Evolutionary conservation across 2,888 invertebrate species (phyloP).

Genomic region (Unio delphinus): DNA sequence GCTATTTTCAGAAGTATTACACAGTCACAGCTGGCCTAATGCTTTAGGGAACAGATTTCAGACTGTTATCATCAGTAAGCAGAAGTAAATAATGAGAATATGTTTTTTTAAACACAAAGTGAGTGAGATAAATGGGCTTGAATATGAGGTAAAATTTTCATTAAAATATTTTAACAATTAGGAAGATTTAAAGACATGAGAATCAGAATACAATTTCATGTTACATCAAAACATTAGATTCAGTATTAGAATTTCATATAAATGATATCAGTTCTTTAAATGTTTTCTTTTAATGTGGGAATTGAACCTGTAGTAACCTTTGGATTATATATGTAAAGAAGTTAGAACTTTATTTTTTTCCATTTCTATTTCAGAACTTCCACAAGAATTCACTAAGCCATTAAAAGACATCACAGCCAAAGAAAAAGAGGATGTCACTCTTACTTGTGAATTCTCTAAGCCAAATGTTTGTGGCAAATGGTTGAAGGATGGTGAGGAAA

Average conservation of each 20-base stretch:
- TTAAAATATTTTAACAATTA: neutral
- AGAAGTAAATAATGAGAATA: neutral
- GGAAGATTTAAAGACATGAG: neutral
- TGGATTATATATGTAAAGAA: too few species aligned
- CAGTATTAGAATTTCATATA: too few species aligned
- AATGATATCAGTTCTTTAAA: too few species aligned
- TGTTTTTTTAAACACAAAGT: neutral
- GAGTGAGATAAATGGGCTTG: neutral
- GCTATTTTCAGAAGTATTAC: too few species aligned
- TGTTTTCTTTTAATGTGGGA: too few species aligned
- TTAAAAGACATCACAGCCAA: slow-evolving; percentile 36
- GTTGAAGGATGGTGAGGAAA: slow-evolving; percentile 66
- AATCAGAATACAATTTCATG: too few species aligned
- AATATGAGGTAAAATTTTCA: neutral
- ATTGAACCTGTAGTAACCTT: too few species aligned
- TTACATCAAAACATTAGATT: too few species aligned
- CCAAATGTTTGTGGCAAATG: slow-evolving; percentile 61
- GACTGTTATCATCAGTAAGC: too few species aligned
- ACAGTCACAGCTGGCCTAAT: too few species aligned
- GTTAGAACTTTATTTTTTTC: neutral
- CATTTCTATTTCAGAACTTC: slow-evolving; percentile 34
- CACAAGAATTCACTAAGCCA: slow-evolving; percentile 43
- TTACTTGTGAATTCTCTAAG: slow-evolving; percentile 63
- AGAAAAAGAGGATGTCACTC: slow-evolving; percentile 73
- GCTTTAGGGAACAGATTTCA: too few species aligned